phyloP scores from a whole-genome alignment of 1,140 invertebrate species.

The Drosophila hydei region DNA sequence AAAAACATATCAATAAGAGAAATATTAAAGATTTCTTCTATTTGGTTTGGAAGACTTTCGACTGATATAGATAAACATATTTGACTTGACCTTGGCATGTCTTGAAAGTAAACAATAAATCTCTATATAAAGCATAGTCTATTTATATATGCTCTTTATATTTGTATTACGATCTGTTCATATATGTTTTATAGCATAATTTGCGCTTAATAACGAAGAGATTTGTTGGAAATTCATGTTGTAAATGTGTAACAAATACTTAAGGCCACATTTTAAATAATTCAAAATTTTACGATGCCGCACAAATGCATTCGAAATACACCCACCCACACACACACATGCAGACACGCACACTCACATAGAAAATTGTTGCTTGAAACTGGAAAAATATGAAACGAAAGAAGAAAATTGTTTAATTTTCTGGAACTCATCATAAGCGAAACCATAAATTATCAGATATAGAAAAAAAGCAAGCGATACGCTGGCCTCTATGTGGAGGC shows the following conservation, averaged over 20 bases:
- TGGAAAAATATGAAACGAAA: conserved; percentile 21
- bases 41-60: too few species aligned
- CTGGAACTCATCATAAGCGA: conserved; percentile 82
- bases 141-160: background rate
- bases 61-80: too few species aligned
- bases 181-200: conserved; percentile 12
- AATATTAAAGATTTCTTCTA: too few species aligned
- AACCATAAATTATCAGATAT: conserved; percentile 71
- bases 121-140: too few species aligned
- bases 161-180: background rate
- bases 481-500: conserved; percentile 6
- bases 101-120: too few species aligned
- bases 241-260: conserved; percentile 27
- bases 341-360: background rate
- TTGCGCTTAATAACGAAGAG: background rate
- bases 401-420: conserved; percentile 77
- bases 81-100: too few species aligned
- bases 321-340: conserved; percentile 13
- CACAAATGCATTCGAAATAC: conserved; percentile 15
- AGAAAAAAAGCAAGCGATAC: conserved; percentile 42
- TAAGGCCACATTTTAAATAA: conserved; percentile 47
- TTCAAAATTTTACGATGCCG: conserved; percentile 41
- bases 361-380: conserved; percentile 43
- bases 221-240: conserved; percentile 23
- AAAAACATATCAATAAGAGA: too few species aligned